Conservation (phyloP, 1,140 invertebrate species). For the Solen grandis region DNA sequence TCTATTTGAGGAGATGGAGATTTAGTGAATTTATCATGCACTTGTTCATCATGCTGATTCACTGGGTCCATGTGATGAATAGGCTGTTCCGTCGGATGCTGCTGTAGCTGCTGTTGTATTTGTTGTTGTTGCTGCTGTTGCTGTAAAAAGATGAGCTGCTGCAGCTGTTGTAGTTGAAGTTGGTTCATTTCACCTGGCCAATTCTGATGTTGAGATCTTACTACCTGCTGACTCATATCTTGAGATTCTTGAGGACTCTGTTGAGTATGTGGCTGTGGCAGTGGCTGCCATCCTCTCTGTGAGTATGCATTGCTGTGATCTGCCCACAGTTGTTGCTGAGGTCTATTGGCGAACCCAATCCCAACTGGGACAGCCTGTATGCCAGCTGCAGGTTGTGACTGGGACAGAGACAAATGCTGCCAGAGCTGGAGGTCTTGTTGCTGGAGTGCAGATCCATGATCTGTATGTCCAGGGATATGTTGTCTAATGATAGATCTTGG, state of each 20-base stretch:
- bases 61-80: slow-evolving; percentile 47
- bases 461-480: slow-evolving; percentile 43
- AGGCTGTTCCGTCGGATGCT: slow-evolving; percentile 5
- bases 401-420: slow-evolving; percentile 42
- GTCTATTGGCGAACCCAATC: slow-evolving; percentile 34
- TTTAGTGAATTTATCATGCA: slow-evolving; percentile 53
- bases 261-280: slow-evolving; percentile 47
- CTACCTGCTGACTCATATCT: slow-evolving; percentile 38
- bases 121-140: slow-evolving; percentile 39
- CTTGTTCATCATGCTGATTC: slow-evolving; percentile 31
- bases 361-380: slow-evolving; percentile 32
- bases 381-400: slow-evolving; percentile 38
- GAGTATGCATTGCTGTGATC: slow-evolving; percentile 44
- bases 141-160: slow-evolving; percentile 28
- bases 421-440: slow-evolving; percentile 43
- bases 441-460: slow-evolving; percentile 19
- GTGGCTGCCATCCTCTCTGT: slow-evolving; percentile 51
- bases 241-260: slow-evolving; percentile 51
- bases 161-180: slow-evolving; percentile 34
- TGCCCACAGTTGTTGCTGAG: slow-evolving; percentile 49
- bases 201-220: slow-evolving; percentile 42
- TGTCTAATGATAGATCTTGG: slow-evolving; percentile 46
- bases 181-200: slow-evolving; percentile 52
- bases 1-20: slow-evolving; percentile 53
- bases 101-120: slow-evolving; percentile 30